A percentile compares a stretch with the other conserved stretches of the same genome.
phyloP scores from a whole-genome alignment of 2,797 vertebrate genomes.

The Astyanax mexicanus region DNA sequence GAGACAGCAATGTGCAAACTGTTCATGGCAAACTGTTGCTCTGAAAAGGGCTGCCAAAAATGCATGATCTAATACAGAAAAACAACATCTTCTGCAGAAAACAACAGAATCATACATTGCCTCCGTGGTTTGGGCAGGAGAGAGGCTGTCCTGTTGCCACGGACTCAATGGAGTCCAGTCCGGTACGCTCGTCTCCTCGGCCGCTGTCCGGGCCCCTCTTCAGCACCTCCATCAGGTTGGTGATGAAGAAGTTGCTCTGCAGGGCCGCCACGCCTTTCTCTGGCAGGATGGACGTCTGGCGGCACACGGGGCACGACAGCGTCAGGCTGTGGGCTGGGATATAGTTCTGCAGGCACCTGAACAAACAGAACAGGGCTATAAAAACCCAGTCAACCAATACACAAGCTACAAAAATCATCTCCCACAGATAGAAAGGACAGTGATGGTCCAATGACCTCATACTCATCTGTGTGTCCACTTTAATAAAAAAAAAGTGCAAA shows the following conservation, averaged over 20 bases:
- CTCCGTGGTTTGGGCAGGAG: conserved; percentile 95
- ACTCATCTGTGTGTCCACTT: no score
- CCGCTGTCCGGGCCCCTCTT: conserved; percentile 87
- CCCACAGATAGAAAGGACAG: no score
- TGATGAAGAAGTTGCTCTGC: conserved; percentile 99
- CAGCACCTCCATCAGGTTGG: conserved; percentile 99
- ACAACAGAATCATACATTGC: conserved; percentile 84
- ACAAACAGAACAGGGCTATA: neutral
- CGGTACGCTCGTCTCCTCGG: conserved; percentile 83
- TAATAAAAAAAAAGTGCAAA: no score
- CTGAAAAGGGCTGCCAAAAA: no score
- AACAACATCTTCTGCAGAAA: neutral
- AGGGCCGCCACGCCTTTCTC: conserved; percentile 97
- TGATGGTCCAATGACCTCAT: no score
- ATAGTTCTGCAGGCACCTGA: conserved; percentile 97
- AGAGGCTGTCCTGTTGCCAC: conserved; percentile 89
- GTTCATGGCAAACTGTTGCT: no score
- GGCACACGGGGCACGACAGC: conserved; percentile 96
- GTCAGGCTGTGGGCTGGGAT: conserved; percentile 96
- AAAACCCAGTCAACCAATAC: no score
- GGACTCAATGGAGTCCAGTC: conserved; percentile 85
- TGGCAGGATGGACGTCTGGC: conserved; percentile 97
- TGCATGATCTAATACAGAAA: no score
- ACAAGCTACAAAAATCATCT: no score
- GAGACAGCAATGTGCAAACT: no score